Evolutionary conservation across 2,113 vertebrate species (phyloP).

Genomic region (Centropus unirufus): DNA sequence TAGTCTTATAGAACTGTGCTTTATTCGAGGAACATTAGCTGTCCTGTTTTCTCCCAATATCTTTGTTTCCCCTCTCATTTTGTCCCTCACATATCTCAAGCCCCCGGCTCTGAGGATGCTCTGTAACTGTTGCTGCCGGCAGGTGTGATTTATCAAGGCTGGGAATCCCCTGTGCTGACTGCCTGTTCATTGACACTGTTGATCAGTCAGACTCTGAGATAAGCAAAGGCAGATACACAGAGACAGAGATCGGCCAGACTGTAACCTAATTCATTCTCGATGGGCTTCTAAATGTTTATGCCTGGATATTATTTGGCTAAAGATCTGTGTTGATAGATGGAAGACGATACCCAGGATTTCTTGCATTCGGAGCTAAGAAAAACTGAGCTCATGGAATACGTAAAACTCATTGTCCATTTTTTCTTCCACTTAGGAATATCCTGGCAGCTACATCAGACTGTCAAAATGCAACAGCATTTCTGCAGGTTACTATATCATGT

Average conservation of each 20-base stretch:
- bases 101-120: background rate
- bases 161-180: slow-evolving; percentile 5
- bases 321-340: slow-evolving; percentile 39
- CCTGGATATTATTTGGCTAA: slow-evolving; percentile 18
- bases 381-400: background rate
- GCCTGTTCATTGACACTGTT: background rate
- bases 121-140: background rate
- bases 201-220: slow-evolving; percentile 7
- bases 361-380: background rate
- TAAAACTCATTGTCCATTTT: slow-evolving; percentile 33
- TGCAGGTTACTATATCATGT: background rate
- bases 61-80: background rate
- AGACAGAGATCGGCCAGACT: background rate
- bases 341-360: slow-evolving; percentile 47
- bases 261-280: background rate
- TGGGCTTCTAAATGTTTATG: slow-evolving; percentile 1
- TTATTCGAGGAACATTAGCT: background rate
- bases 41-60: background rate
- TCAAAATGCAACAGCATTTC: background rate
- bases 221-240: background rate
- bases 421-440: background rate
- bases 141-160: background rate
- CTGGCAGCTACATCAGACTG: background rate
- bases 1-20: background rate
- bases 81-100: background rate